Base-by-base conservation (phyloP, 92 coral and sea anemone species). In the Epizoanthus stellaris region DNA sequence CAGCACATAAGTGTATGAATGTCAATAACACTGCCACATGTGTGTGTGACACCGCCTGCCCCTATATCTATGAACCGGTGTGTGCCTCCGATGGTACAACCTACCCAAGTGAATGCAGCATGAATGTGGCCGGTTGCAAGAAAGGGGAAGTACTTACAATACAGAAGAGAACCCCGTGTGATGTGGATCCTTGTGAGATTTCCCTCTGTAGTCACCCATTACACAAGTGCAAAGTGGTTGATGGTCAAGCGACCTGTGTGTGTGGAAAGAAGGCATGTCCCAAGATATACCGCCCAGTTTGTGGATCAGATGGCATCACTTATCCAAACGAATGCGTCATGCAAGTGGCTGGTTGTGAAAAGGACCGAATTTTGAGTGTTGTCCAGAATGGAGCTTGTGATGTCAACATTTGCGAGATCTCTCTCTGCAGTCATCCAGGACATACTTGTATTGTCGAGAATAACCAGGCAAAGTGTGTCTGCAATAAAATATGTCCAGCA, bases 81-180 rank as follows among this genome's bases (percentile, higher is more conserved):
- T 96, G 99, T 84, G 99, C 94, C 30, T 92, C 98, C 2, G 98
- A 96, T 85, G 94, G 91, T 76, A 87, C 80, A 10, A 87, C 94
- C 17, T 96, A 96, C 76, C 87, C 89, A 34, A 96, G 87, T 34
- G 95, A 86, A 67, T 96, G 99, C 49, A 66, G 45, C 3, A 76
- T 96, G 92, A 76, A 79, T 65, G 80, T 86, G 21, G 88, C 82
- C 10, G 81, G 91, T 4, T 96, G 99, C 40, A 75, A 85, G 60
- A 82, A 92, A 82, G 93, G 85, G 39, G 70, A 25, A 21, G 4
- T 42, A 65, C 85, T 92, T 25, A 63, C 62, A 53, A 80, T 80
- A 23, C 89, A 63, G 6, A 88, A 87, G 66, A 57, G 86, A 14
- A 92, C 91, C 1, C 67, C 76, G 40, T 90, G 93, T 87, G 82